These are phyloP conservation scores for Haliaeetus leucogaster DNA, from an alignment of 2,113 vertebrate genomes.

Conservation along the genomic window DNA sequence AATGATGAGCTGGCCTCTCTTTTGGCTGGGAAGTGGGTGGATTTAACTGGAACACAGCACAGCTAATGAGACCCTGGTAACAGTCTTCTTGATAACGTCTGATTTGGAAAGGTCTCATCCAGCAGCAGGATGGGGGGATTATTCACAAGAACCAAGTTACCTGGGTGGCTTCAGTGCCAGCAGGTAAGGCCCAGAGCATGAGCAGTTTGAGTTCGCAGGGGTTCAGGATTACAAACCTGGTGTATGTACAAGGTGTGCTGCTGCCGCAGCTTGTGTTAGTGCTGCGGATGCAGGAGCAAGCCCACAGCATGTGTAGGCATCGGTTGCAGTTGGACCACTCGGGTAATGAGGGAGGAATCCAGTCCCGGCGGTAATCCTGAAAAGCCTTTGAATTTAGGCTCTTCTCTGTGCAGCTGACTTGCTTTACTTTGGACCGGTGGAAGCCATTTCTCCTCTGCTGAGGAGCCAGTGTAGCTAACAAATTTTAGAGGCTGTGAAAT, in stretches of 20 bases:
- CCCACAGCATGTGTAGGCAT: not conserved
- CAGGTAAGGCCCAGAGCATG: not conserved
- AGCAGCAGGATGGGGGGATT: no score
- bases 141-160: not conserved
- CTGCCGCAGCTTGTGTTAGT: no score
- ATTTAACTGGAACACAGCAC: not conserved
- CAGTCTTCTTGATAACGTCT: no score
- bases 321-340: not conserved
- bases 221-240: no score
- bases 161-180: not conserved
- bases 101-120: not conserved
- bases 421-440: not conserved
- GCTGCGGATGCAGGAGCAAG: not conserved
- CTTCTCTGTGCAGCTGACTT: not conserved
- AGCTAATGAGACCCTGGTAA: not conserved
- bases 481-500: not conserved
- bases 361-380: not conserved
- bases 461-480: not conserved
- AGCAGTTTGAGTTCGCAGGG: not conserved
- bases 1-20: no score
- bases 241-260: accelerated
- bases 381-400: not conserved
- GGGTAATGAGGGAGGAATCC: not conserved
- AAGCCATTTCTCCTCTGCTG: not conserved
- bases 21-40: not conserved